These are phyloP conservation scores for Ictidomys tridecemlineatus DNA, from an alignment of 2,113 vertebrate species.

Conservation along the genomic window DNA sequence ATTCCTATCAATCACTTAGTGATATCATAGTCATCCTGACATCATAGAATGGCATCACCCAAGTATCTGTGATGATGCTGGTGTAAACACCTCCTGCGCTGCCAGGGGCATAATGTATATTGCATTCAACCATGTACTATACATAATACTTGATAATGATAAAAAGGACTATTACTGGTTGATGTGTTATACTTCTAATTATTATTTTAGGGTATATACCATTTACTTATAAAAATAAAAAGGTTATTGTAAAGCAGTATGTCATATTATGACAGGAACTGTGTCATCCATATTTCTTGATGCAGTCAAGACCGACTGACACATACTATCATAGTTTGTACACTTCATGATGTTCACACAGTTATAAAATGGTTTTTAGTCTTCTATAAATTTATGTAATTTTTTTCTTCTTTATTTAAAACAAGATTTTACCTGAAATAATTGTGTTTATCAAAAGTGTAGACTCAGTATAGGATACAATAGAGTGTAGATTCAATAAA, in stretches of 20 bases:
- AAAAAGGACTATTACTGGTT: not conserved
- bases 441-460: not conserved
- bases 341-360: not conserved
- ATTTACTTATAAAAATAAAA: not conserved
- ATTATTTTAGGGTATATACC: not conserved
- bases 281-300: not conserved
- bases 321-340: not conserved
- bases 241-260: not conserved
- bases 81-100: not conserved
- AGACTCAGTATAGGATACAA: not conserved
- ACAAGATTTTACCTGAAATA: not conserved
- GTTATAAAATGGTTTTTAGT: too few species aligned
- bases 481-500: not conserved
- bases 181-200: not conserved
- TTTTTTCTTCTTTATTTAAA: not conserved
- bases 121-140: not conserved
- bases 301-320: too few species aligned
- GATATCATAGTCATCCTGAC: not conserved
- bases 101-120: not conserved
- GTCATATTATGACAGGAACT: not conserved
- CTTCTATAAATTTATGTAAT: too few species aligned
- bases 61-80: not conserved
- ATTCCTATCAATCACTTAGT: not conserved
- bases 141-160: not conserved
- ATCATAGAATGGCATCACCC: too few species aligned